These are phyloP conservation scores for Callopanchax toddi DNA, from an alignment of 2,113 vertebrate species.

Conservation along the genomic window DNA sequence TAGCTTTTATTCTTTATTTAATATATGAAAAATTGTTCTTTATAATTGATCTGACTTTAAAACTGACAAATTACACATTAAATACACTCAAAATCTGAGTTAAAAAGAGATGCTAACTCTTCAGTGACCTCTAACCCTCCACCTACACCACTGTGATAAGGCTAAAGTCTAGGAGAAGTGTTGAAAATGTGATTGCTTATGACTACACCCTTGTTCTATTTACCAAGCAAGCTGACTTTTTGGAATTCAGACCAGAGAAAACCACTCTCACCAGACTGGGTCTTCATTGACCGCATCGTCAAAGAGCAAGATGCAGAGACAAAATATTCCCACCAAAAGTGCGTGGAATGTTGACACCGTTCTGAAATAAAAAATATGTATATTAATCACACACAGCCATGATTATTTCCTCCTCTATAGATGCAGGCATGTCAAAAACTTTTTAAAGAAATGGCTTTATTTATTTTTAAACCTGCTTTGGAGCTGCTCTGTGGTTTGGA, in stretches of 20 bases:
- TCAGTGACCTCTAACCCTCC: neutral
- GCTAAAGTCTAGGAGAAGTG: neutral
- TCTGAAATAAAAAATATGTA: conserved; percentile 74
- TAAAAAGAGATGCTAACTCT: neutral
- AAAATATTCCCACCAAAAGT: conserved; percentile 88
- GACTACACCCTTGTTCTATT: neutral
- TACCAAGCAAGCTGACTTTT: neutral
- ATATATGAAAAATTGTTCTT: too few relatives aligned
- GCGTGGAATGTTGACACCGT: conserved; percentile 95
- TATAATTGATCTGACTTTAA: too few relatives aligned
- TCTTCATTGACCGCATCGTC: conserved; percentile 89
- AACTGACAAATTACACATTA: too few relatives aligned
- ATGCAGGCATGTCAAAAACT: neutral
- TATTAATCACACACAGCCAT: neutral
- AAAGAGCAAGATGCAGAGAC: conserved; percentile 89
- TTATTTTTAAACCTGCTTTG: conserved; percentile 4
- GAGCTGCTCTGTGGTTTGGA: conserved; percentile 20
- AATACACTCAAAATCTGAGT: too few relatives aligned
- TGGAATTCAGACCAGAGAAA: neutral
- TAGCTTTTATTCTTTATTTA: too few relatives aligned
- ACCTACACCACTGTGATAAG: neutral
- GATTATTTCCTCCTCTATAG: too few relatives aligned
- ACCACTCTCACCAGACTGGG: conserved; percentile 89
- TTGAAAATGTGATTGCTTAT: neutral
- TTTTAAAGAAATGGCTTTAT: neutral